A percentile compares a stretch with the other conserved stretches of the same genome.
These are phyloP conservation scores for Podilymbus podiceps DNA, from an alignment of 2,113 vertebrate genomes.

Conservation along the genomic window DNA sequence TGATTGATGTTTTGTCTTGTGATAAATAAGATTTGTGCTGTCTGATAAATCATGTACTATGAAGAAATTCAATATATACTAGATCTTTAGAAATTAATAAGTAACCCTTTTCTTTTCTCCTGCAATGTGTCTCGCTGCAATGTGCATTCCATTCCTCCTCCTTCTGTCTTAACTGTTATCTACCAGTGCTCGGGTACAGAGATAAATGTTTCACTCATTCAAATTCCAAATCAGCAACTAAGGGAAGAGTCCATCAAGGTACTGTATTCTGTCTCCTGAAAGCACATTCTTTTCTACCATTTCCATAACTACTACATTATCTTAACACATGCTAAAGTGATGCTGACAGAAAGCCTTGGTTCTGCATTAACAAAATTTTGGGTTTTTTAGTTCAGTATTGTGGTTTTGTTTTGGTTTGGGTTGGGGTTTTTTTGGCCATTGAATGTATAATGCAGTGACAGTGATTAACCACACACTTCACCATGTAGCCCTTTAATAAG, in stretches of 20 bases:
- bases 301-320: slow-evolving; percentile 31
- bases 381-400: neutral
- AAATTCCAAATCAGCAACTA: slow-evolving; percentile 87
- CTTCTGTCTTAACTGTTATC: slow-evolving; percentile 79
- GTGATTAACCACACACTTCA: neutral
- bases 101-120: slow-evolving; percentile 72
- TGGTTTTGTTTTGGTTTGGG: neutral
- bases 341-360: neutral
- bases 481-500: neutral
- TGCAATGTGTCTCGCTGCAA: slow-evolving; percentile 70
- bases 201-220: slow-evolving; percentile 95
- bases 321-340: slow-evolving; percentile 16
- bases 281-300: slow-evolving; percentile 46
- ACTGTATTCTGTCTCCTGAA: slow-evolving; percentile 75
- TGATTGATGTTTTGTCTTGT: slow-evolving; percentile 61
- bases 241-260: slow-evolving; percentile 92
- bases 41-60: slow-evolving; percentile 60
- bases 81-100: slow-evolving; percentile 68
- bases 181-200: slow-evolving; percentile 93
- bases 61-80: slow-evolving; percentile 55
- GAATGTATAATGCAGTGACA: neutral
- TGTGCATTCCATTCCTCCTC: slow-evolving; percentile 76
- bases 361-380: neutral
- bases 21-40: slow-evolving; percentile 37
- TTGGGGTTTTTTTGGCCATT: neutral